These are phyloP conservation scores for Diuraphis noxia DNA, from an alignment of 1,140 invertebrate genomes.

Conservation along the genomic window DNA sequence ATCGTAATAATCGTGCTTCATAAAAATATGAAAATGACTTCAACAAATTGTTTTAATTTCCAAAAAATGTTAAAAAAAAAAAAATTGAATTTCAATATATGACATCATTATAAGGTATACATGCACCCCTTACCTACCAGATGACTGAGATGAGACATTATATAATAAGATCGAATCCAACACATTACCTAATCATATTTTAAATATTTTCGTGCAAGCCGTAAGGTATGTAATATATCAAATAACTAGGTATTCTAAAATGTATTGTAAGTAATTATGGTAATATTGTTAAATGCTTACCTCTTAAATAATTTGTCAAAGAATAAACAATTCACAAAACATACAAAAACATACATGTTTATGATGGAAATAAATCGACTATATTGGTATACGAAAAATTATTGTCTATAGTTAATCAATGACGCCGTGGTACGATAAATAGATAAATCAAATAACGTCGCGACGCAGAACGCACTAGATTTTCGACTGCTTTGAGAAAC, in stretches of 20 bases:
- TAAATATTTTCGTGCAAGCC: not conserved
- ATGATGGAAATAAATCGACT: not conserved
- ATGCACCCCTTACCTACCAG: not conserved
- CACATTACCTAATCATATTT: not conserved
- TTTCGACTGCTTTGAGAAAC: not conserved
- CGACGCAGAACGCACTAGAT: not conserved
- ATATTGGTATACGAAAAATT: not conserved
- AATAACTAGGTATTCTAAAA: no score
- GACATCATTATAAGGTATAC: no score
- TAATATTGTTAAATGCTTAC: not conserved
- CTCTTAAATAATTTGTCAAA: not conserved
- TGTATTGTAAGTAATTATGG: not conserved
- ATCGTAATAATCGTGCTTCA: not conserved
- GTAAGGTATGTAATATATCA: not conserved
- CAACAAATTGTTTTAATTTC: not conserved
- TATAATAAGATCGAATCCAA: not conserved
- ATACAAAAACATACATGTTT: not conserved
- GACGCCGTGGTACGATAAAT: not conserved
- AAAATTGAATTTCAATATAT: not conserved
- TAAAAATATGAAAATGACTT: not conserved
- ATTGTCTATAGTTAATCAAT: not conserved
- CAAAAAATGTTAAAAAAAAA: no score
- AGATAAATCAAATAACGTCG: not conserved
- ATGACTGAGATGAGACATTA: not conserved
- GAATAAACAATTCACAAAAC: not conserved